Percentiles rank a stretch among this genome's conserved stretches.
Conservation (phyloP, 2,888 invertebrate species). For the Xylocampa areola region DNA sequence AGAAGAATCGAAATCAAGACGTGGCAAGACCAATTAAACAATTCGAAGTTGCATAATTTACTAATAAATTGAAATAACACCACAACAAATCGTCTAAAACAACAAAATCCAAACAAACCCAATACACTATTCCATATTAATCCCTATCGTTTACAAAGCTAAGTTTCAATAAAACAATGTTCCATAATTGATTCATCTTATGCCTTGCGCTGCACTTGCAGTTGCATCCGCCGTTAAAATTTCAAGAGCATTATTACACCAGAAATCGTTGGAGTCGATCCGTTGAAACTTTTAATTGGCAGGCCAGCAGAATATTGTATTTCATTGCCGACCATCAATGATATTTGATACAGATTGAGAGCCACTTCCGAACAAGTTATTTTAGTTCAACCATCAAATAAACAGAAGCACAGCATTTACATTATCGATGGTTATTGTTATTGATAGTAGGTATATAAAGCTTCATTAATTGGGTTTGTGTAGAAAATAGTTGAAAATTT, state of each 20-base stretch:
- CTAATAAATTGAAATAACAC: not conserved
- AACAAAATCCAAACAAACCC: constrained; percentile 5
- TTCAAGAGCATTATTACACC: constrained; percentile 77
- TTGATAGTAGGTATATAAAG: not conserved
- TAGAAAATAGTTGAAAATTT: constrained; percentile 17
- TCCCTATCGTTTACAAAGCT: not conserved
- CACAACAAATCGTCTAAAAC: not conserved
- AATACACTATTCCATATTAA: not conserved
- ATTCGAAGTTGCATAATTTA: not conserved
- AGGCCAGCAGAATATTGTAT: constrained; percentile 75
- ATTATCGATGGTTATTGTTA: constrained; percentile 5
- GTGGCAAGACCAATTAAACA: too few species aligned
- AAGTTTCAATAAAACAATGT: constrained; percentile 19
- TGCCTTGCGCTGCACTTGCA: constrained; percentile 55
- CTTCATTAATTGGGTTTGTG: constrained; percentile 6
- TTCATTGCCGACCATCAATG: constrained; percentile 74
- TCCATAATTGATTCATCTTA: constrained; percentile 44
- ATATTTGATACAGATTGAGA: constrained; percentile 67
- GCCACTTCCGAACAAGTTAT: constrained; percentile 41
- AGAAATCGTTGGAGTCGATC: constrained; percentile 72
- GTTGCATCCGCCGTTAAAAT: constrained; percentile 78
- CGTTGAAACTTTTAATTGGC: constrained; percentile 86
- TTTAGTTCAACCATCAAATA: constrained; percentile 36
- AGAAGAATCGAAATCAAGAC: too few species aligned
- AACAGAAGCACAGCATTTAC: constrained; percentile 21